Evolutionary conservation across 1,140 invertebrate species (phyloP), one percentile per base, ranked within the genome.

Genomic region (Phymorhynchus buccinoides): DNA sequence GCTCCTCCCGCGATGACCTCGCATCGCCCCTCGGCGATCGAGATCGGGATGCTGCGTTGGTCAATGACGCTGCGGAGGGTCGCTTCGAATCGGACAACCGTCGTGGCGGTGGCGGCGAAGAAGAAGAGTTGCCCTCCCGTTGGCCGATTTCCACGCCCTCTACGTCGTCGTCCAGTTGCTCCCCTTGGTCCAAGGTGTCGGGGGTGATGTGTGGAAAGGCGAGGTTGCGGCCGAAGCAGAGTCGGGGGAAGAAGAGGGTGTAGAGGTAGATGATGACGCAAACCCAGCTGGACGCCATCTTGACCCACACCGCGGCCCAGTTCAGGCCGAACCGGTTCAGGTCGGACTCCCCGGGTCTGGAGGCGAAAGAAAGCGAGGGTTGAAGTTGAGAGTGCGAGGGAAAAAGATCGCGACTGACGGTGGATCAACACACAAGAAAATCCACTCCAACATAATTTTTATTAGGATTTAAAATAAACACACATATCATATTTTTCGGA

Each of bases 271-370:
- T 95, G 16, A 94, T 94, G 52, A 98, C 94, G 91, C 98, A 99
- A 39, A 98, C 93, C 99, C 99, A 99, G 80, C 97, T 97, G 6
- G 98, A 99, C 75, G 97, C 96, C 86, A 98, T 97, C 94, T 99
- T 99, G 39, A 99, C 96, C 99, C 99, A 99, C 95, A 99, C 97
- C 27, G 98, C 98, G 48, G 91, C 85, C 92, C 91, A 92, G 86
- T 92, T 93, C n/a, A 90, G 86, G 41, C 91, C 91, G 90, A 92
- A 92, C 48, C 86, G 89, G 78, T 91, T 88, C 14, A 93, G 79
- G 48, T 92, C 89, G 39, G 90, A 86, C 48, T 90, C 90, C 39
- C 87, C 87, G 37, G 91, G 92, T 85, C 92, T 92, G 84, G 16
- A 86, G 85, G 68, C 30, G 80, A 73, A 82, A 44, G 86, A 35